Evolutionary conservation across 2,797 vertebrate species (phyloP).

Genomic region (Sylvilagus floridanus): DNA sequence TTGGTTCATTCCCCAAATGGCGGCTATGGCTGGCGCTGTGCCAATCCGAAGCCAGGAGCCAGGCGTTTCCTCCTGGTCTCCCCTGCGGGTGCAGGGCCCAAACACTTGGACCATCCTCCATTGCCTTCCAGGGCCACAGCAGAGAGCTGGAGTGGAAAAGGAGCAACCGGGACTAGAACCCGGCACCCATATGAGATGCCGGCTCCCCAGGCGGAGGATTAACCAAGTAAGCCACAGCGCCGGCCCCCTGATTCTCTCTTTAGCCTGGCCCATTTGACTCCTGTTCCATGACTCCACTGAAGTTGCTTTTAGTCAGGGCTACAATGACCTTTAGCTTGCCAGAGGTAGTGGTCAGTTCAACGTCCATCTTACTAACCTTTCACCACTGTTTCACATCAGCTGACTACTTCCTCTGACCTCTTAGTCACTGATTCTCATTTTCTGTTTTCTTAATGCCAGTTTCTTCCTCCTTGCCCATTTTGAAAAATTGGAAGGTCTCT

Average conservation of each 20-base stretch:
- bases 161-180: too few species aligned
- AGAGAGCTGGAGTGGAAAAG: too few species aligned
- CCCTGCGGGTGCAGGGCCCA: too few species aligned
- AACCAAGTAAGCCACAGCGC: background rate
- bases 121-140: too few species aligned
- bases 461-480: background rate
- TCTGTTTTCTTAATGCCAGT: background rate
- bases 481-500: slow-evolving; percentile 16
- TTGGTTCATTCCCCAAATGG: too few species aligned
- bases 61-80: too few species aligned
- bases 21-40: too few species aligned
- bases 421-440: background rate
- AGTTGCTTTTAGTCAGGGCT: background rate
- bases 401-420: background rate
- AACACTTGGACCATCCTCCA: too few species aligned
- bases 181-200: too few species aligned
- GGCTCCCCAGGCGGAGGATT: too few species aligned
- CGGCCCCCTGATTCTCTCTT: background rate
- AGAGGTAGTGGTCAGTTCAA: background rate
- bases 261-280: slow-evolving; percentile 2
- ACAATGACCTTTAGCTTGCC: background rate
- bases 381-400: background rate
- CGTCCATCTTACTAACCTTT: background rate
- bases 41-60: too few species aligned
- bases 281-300: background rate